phyloP scores from a whole-genome alignment of 2,797 vertebrate genomes.

The Myotis pilosus region DNA sequence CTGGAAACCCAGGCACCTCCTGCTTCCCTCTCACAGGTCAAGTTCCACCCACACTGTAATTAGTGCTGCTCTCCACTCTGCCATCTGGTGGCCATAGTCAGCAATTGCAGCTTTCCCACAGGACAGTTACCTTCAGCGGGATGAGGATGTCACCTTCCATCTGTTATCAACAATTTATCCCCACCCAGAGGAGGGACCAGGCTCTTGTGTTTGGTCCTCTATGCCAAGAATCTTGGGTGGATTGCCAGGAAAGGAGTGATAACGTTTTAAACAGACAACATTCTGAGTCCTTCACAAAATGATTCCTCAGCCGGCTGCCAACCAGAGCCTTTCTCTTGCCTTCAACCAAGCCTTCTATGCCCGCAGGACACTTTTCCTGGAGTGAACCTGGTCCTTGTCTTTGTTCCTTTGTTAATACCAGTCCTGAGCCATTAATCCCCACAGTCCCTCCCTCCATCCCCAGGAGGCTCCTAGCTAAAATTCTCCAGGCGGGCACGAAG shows the following conservation, averaged over 20 bases:
- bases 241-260: background rate
- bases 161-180: background rate
- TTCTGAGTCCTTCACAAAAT: background rate
- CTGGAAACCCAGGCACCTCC: background rate
- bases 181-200: background rate
- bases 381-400: background rate
- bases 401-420: background rate
- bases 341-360: background rate
- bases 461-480: background rate
- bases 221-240: background rate
- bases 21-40: background rate
- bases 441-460: background rate
- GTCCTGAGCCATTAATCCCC: background rate
- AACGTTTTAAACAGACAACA: background rate
- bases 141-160: background rate
- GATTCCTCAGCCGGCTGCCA: background rate
- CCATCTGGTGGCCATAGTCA: background rate
- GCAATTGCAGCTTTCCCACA: background rate
- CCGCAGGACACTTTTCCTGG: background rate
- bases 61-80: background rate
- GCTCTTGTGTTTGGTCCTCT: background rate
- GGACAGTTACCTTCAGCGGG: background rate
- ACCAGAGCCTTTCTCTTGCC: background rate
- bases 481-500: background rate
- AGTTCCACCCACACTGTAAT: background rate